Evolutionary conservation across 2,797 vertebrate species (phyloP).

Genomic region (Tinamus major): DNA sequence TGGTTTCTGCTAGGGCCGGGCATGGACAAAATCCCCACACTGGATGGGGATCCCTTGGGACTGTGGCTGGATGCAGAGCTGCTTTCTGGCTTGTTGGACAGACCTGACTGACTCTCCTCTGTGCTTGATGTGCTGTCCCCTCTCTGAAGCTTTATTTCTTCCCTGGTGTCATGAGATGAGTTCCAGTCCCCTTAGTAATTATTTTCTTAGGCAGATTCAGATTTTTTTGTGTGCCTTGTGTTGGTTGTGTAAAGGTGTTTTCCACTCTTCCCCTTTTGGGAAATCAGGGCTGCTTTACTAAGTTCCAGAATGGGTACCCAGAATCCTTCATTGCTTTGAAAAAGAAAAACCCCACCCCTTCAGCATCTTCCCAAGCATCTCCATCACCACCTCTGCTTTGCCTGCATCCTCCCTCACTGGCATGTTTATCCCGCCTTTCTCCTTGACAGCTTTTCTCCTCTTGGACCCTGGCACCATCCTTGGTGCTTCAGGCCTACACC

Average conservation of each 20-base stretch:
- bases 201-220: not conserved
- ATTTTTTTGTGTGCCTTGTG: not conserved
- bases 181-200: not conserved
- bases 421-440: not conserved
- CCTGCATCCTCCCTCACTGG: not conserved
- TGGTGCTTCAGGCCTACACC: not conserved
- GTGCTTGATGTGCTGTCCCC: no score
- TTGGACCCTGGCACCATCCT: not conserved
- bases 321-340: not conserved
- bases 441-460: not conserved
- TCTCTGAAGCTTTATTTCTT: not conserved
- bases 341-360: not conserved
- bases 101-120: not conserved
- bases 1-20: not conserved
- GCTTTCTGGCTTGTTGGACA: not conserved
- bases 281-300: not conserved
- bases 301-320: not conserved
- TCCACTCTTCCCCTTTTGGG: not conserved
- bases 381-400: slow-evolving; percentile 14
- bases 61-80: not conserved
- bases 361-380: slow-evolving; percentile 30
- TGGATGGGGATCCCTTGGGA: accelerated
- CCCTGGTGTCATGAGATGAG: not conserved
- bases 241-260: not conserved
- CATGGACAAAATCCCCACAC: accelerated